A percentile compares a stretch with the other conserved stretches of the same genome.
Evolutionary conservation across 2,113 vertebrate species (phyloP).

Genomic region (Zosterops borbonicus): DNA sequence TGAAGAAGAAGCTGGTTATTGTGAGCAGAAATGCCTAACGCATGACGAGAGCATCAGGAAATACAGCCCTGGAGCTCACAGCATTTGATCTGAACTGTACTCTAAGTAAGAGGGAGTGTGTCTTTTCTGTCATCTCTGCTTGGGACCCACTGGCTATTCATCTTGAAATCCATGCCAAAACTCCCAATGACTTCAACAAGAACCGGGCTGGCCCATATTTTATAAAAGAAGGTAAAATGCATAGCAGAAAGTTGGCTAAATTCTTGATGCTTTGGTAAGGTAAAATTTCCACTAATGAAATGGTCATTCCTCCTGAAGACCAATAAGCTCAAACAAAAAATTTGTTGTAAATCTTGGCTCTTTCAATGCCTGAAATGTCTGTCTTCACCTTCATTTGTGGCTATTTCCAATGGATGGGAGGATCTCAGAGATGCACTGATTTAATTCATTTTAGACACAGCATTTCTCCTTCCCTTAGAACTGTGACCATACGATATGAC

Average conservation of each 20-base stretch:
- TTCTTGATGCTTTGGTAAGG: background rate
- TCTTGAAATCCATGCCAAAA: conserved; percentile 5
- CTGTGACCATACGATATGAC: conserved; percentile 11
- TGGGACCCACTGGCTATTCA: background rate
- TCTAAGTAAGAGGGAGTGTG: background rate
- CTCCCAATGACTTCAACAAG: background rate
- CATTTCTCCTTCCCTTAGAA: conserved; percentile 39
- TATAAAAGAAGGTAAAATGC: background rate
- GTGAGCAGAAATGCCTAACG: background rate
- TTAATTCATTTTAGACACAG: conserved; percentile 28
- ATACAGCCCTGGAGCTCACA: background rate
- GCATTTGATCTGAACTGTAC: background rate
- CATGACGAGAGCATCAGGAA: background rate
- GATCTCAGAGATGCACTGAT: background rate
- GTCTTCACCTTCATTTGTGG: background rate
- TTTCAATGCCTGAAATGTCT: background rate
- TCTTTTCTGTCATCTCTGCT: background rate
- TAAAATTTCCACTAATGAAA: background rate
- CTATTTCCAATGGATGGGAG: background rate
- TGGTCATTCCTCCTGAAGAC: background rate
- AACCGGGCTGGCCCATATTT: background rate
- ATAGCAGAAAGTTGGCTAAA: background rate
- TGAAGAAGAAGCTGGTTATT: conserved; percentile 10
- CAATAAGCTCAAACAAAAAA: background rate
- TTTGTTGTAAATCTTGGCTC: background rate